These are phyloP conservation scores for Aricia artaxerxes DNA, from an alignment of 2,888 invertebrate species.

Conservation along the genomic window DNA sequence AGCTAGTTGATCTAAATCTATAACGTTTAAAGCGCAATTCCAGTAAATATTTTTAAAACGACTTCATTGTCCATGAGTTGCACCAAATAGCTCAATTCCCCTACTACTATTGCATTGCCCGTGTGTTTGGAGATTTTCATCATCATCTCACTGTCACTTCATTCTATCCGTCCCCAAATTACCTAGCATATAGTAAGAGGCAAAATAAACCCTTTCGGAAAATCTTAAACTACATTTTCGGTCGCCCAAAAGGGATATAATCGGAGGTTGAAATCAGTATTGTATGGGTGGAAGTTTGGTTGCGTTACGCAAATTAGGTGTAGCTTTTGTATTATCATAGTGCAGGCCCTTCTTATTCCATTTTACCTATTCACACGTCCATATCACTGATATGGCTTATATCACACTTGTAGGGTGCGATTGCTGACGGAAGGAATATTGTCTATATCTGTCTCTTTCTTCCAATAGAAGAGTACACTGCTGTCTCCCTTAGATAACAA, in stretches of 20 bases:
- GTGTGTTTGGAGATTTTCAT: background rate
- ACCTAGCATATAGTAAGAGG: background rate
- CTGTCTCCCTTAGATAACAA: slow-evolving; percentile 4
- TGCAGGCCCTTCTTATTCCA: slow-evolving; percentile 62
- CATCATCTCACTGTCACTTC: background rate
- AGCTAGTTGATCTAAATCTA: too few relatives aligned
- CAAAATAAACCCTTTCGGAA: background rate
- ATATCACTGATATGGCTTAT: slow-evolving; percentile 34
- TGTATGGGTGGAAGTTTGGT: slow-evolving; percentile 48
- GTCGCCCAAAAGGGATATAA: slow-evolving; percentile 32
- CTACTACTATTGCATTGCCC: background rate
- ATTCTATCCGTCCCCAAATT: slow-evolving; percentile 16
- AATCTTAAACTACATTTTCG: background rate
- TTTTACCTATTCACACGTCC: slow-evolving; percentile 57
- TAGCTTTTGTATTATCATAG: slow-evolving; percentile 49
- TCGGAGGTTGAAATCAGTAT: slow-evolving; percentile 31
- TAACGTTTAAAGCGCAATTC: background rate
- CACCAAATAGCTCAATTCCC: background rate
- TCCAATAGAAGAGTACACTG: background rate
- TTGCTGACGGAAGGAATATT: background rate
- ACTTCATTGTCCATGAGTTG: background rate
- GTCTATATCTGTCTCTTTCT: background rate
- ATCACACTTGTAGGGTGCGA: slow-evolving; percentile 38
- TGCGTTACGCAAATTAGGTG: slow-evolving; percentile 56
- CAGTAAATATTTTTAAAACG: background rate